Evolutionary conservation across 2,888 invertebrate genomes (phyloP).

Genomic region (Acleris holmiana): DNA sequence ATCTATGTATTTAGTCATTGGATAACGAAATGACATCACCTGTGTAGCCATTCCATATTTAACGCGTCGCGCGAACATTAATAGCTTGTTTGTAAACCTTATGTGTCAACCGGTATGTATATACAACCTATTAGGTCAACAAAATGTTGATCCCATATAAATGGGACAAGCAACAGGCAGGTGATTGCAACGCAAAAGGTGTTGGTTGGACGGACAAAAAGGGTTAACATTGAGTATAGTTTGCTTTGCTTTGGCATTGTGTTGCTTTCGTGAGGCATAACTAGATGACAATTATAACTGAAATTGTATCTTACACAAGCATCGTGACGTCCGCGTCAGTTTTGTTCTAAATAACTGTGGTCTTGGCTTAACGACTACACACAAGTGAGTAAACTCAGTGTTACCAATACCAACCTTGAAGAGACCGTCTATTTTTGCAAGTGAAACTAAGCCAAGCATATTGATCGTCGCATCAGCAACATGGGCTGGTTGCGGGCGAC

Average conservation of each 20-base stretch:
- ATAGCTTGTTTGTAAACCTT: conserved; percentile 8
- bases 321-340: too few relatives aligned
- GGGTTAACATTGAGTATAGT: background rate
- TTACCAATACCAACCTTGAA: conserved; percentile 45
- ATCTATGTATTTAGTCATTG: background rate
- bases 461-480: conserved; percentile 32
- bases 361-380: background rate
- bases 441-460: conserved; percentile 42
- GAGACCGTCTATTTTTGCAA: conserved; percentile 46
- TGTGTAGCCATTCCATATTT: conserved; percentile 1
- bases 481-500: conserved; percentile 57
- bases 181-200: conserved; percentile 20
- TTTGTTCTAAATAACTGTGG: background rate
- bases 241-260: too few relatives aligned
- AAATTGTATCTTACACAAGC: too few relatives aligned
- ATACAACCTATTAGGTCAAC: conserved; percentile 1
- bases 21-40: conserved; percentile 7
- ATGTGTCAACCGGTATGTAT: background rate
- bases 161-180: conserved; percentile 19
- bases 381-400: too few relatives aligned
- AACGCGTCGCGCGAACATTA: background rate
- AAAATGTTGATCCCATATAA: background rate
- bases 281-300: too few relatives aligned
- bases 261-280: too few relatives aligned
- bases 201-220: background rate